Base-by-base conservation (phyloP, 2,888 invertebrate species). In the Eristalis pertinax region DNA sequence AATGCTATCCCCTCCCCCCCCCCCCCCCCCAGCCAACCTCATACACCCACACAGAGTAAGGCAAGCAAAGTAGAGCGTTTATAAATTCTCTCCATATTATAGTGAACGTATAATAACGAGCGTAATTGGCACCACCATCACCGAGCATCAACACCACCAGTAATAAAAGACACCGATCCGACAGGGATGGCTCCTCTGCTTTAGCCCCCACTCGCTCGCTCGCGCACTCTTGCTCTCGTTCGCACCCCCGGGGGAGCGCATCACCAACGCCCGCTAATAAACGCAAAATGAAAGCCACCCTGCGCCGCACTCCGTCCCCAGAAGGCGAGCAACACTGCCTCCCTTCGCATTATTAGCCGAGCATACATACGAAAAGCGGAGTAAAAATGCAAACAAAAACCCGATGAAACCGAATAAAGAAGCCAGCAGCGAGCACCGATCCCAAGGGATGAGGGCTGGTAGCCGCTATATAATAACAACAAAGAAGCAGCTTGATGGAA, bases 401-500 rank as follows among this genome's bases (percentile, higher is more conserved):
- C n/a, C 38, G 62, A 50, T 29, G 58, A 64, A 86, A 65, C 43
- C 26, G 58, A 68, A 58, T 65, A 22, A 73, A 73, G 60, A 35
- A 67, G 22, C 24, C 43, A 86, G 38, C 26, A 73, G 38, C 24
- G 62, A 79, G 63, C 58, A 60, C 50, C n/a, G n/a, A n/a, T n/a
- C 74, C 79, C 41, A 64, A 43, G 74, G 76, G 79, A 77, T 87
- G 84, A 84, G 87, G 76, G 85, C 89, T 64, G 86, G 83, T 70
- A 89, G 89, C 90, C 92, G 91, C 92, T 90, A 92, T 92, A 91
- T 91, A 91, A 92, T 92, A 92, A 91, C 92, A 92, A 92, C 90
- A 89, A 90, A 89, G 89, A 89, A 89, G 84, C 67, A 78, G 88
- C 91, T 92, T 92, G 92, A 92, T 92, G 92, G 92, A 92, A 91